Percentiles rank a stretch among this genome's conserved stretches.
Conservation (phyloP, 2,888 invertebrate species). For the Antheraea yamamai region DNA sequence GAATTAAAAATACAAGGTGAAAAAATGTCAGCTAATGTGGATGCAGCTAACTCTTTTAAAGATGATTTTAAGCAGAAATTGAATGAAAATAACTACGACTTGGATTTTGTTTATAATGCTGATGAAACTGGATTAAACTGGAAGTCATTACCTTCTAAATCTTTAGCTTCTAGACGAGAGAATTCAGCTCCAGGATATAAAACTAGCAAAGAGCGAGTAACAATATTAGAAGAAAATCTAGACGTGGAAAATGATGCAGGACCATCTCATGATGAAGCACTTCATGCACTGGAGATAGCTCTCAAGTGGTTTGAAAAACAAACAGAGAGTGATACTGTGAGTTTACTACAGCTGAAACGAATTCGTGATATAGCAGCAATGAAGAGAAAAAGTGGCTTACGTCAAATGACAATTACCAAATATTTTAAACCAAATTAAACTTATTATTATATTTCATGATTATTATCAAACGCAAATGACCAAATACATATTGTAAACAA, state of each 20-base stretch:
- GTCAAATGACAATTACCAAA: constrained; percentile 1
- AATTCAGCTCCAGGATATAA: constrained; percentile 26
- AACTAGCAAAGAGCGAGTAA: constrained; percentile 27
- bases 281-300: no score
- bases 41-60: constrained; percentile 34
- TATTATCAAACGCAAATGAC: no score
- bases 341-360: not conserved
- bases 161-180: constrained; percentile 26
- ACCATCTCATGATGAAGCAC: no score
- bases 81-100: constrained; percentile 28
- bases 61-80: constrained; percentile 23
- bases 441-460: no score
- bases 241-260: no score
- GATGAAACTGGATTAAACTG: constrained; percentile 30
- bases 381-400: not conserved
- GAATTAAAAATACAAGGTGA: constrained; percentile 35
- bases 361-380: not conserved
- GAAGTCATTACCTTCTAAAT: constrained; percentile 31
- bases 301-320: no score
- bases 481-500: not conserved
- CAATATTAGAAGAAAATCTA: constrained; percentile 25
- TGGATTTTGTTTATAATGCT: constrained; percentile 33
- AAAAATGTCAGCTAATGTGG: constrained; percentile 33
- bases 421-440: no score
- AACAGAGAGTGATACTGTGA: no score